These are phyloP conservation scores for Zosterops borbonicus DNA, from an alignment of 2,113 vertebrate species.

Conservation along the genomic window DNA sequence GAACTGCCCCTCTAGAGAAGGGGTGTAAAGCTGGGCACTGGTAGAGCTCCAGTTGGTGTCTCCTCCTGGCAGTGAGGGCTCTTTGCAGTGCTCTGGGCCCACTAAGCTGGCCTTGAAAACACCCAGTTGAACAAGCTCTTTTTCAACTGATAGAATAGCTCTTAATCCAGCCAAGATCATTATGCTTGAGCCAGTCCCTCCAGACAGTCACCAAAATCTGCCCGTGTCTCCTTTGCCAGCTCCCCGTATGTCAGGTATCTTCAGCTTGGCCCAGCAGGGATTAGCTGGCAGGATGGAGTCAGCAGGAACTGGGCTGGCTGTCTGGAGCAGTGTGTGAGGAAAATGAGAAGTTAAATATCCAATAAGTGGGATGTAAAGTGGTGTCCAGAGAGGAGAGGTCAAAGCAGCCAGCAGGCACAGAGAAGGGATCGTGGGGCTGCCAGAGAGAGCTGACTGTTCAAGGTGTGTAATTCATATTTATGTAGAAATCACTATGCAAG, in stretches of 20 bases:
- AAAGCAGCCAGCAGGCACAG: not conserved
- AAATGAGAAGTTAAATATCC: constrained; percentile 28
- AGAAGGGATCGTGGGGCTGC: not conserved
- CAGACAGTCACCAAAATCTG: constrained; percentile 1
- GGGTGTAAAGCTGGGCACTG: not conserved
- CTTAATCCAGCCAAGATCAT: not conserved
- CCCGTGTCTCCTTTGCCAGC: not conserved
- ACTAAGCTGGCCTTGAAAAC: not conserved
- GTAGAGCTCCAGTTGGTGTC: not conserved
- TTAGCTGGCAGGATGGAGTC: constrained; percentile 18
- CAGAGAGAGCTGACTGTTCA: not conserved
- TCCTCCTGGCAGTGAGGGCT: not conserved
- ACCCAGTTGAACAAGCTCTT: not conserved
- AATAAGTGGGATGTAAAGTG: not conserved
- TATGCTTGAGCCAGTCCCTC: constrained; percentile 18
- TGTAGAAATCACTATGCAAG: not conserved
- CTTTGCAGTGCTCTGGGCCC: not conserved
- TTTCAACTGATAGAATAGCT: not conserved
- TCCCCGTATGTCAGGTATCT: not conserved
- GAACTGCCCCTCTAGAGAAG: not conserved
- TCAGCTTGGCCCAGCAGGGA: not conserved
- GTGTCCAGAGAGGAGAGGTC: constrained; percentile 25
- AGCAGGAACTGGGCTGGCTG: not conserved
- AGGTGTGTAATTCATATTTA: constrained; percentile 32
- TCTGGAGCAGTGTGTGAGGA: not conserved